A percentile compares a stretch with the other conserved stretches of the same genome.
Evolutionary conservation across 2,113 vertebrate genomes (phyloP).

Genomic region (Zosterops japonicus): DNA sequence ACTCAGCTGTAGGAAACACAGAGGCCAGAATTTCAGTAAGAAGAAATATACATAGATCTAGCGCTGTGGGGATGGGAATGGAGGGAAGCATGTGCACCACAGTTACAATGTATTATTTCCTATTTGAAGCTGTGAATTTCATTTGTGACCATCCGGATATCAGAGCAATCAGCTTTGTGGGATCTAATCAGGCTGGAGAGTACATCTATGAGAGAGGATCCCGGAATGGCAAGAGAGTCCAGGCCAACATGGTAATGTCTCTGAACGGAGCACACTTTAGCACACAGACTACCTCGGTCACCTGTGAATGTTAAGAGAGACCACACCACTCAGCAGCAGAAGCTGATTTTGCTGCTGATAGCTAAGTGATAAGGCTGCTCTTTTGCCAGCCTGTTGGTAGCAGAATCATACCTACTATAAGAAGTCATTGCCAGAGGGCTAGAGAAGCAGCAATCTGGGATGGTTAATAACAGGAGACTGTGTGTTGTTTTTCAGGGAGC

Average conservation of each 20-base stretch:
- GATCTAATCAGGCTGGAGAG: conserved; percentile 95
- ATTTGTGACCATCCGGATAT: conserved; percentile 96
- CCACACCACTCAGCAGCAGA: background rate
- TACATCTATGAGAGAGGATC: conserved; percentile 96
- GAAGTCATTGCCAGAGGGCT: background rate
- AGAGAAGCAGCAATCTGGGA: background rate
- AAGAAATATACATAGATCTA: background rate
- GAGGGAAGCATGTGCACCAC: background rate
- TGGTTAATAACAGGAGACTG: background rate
- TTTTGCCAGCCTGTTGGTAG: background rate
- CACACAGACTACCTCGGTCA: background rate
- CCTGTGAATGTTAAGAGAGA: background rate
- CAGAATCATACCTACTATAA: background rate
- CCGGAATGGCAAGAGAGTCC: conserved; percentile 93
- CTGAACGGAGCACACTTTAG: background rate
- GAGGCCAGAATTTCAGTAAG: rapidly evolving
- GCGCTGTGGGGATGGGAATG: background rate
- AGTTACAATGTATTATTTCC: conserved; percentile 43
- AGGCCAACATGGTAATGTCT: conserved; percentile 93
- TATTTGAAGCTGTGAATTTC: conserved; percentile 89
- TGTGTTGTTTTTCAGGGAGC: conserved; percentile 81
- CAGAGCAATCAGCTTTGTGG: conserved; percentile 97
- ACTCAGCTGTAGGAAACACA: background rate
- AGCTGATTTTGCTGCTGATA: background rate
- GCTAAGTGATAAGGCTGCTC: background rate